Conservation (phyloP, 1,140 invertebrate species). For the Metaphire vulgaris region DNA sequence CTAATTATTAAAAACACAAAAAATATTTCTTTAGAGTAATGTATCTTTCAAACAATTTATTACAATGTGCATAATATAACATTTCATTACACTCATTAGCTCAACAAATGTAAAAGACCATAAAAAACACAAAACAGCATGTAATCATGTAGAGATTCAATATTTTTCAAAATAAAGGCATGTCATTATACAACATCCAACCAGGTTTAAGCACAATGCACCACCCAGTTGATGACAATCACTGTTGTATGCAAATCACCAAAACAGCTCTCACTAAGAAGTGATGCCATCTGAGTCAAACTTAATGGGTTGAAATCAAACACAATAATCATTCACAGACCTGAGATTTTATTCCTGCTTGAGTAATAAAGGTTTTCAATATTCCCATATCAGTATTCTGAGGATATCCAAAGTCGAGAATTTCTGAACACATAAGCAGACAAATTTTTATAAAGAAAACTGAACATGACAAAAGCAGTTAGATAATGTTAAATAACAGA, state of each 20-base stretch:
- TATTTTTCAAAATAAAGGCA: not conserved
- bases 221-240: not conserved
- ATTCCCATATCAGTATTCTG: constrained; percentile 99
- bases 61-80: no score
- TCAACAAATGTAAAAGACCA: no score
- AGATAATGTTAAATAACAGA: no score
- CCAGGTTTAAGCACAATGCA: not conserved
- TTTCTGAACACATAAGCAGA: constrained; percentile 65
- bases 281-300: not conserved
- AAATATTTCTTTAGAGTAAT: no score
- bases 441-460: constrained; percentile 1
- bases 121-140: no score
- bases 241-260: not conserved
- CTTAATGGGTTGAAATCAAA: not conserved
- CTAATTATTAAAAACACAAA: no score
- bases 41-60: no score
- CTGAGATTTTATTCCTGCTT: constrained; percentile 93
- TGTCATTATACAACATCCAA: not conserved
- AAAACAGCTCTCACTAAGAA: not conserved
- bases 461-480: not conserved
- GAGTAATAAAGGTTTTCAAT: constrained; percentile 97
- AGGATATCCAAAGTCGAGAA: constrained; percentile 98
- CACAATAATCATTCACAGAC: constrained; percentile 37
- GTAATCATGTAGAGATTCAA: not conserved
- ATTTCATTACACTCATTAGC: no score